Conservation (phyloP, 2,113 vertebrate species). For the Polypterus senegalus region DNA sequence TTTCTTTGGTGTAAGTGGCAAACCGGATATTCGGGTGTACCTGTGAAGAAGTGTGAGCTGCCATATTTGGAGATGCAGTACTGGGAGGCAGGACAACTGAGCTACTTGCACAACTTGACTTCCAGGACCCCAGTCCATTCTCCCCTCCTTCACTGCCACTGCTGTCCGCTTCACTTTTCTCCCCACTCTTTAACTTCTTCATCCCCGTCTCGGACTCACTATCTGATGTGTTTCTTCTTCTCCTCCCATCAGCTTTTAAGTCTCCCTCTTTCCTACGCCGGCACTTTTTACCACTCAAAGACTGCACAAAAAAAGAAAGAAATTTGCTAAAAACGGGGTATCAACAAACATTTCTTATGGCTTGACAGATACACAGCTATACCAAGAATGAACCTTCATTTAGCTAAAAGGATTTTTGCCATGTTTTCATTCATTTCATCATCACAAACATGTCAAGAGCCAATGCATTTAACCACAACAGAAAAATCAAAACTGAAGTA, state of each 20-base stretch:
- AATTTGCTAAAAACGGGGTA: no score
- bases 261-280: slow-evolving; percentile 68
- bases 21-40: slow-evolving; percentile 68
- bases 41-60: slow-evolving; percentile 53
- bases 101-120: slow-evolving; percentile 41
- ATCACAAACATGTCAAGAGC: no score
- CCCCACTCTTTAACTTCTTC: slow-evolving; percentile 75
- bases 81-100: slow-evolving; percentile 28
- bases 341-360: no score
- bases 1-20: slow-evolving; percentile 84
- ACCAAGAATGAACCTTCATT: no score
- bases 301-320: no score
- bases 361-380: no score
- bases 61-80: slow-evolving; percentile 28
- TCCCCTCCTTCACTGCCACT: slow-evolving; percentile 56
- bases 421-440: no score
- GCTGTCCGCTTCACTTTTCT: slow-evolving; percentile 55
- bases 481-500: no score
- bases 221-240: slow-evolving; percentile 77
- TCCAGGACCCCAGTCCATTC: slow-evolving; percentile 61
- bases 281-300: slow-evolving; percentile 57
- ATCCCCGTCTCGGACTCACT: slow-evolving; percentile 74
- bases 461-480: no score
- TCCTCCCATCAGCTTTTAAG: slow-evolving; percentile 60
- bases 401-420: no score